Evolutionary conservation across 2,888 invertebrate species (phyloP), one percentile per base, ranked within the genome.

Genomic region (Drosophila basisetae): DNA sequence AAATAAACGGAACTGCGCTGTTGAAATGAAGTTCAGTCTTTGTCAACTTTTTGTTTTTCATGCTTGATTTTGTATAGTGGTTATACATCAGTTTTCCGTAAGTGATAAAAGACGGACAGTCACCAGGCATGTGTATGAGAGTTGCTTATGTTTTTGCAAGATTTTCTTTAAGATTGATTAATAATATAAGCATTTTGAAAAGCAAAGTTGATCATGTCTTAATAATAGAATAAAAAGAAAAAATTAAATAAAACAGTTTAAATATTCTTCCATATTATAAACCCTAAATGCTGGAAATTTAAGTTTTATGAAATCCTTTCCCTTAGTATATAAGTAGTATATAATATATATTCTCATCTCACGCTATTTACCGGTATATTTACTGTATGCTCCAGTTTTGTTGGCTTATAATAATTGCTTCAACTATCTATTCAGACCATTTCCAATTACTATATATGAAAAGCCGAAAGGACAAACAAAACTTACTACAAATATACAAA

Each of bases 401-500:
- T 54, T 54, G 35, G 22, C 37, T 18, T 18, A 37, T 52, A 33
- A 60, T 33, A 43, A 53, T 35, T 33, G 54, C 33, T 25, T 13
- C 47, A 33, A 28, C 43, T 33, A 25, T 49, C 54, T 53, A 33
- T 71, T 53, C 28, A 33, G 69, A 33, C 22, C 61, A 70, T 70
- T 54, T 49, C 49, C 33, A n/a, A 33, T 28, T 41, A 37, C 5
- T 61, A 37, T 50, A 50, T 49, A n/a, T 25, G 9, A 33, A 41
- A 53, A 11, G 25, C 43, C 13, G n/a, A 16, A 18, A 16, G 70
- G 37, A 22, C 11, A 37, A 70, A 2, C 58, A 54, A 28, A 11
- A 33, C 37, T 47, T 37, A 18, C n/a, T 13, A 50, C 9, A 31
- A 2, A 60, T 53, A 47, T 33, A 54, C 16, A 53, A 37, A 53